Conservation (phyloP, 2,888 invertebrate species). For the Helicoverpa assulta region DNA sequence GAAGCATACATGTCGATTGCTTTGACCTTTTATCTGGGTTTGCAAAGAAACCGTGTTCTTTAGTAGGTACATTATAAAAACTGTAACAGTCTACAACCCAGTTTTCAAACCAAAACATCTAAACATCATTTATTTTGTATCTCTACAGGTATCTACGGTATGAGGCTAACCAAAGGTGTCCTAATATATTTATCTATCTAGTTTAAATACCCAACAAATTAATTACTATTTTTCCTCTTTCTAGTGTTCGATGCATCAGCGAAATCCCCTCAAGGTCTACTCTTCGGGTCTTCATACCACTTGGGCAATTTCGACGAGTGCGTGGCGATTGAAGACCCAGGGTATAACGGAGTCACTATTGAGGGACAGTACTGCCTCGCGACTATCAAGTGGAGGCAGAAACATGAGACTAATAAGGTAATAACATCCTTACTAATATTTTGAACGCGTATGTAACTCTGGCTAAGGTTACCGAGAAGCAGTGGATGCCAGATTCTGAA, state of each 20-base stretch:
- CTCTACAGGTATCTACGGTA: too few species aligned
- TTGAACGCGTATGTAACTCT: too few species aligned
- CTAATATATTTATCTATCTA: neutral
- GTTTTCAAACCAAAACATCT: neutral
- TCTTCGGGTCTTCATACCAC: constrained; percentile 92
- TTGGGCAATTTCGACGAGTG: constrained; percentile 94
- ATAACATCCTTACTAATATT: too few species aligned
- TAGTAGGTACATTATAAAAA: too few species aligned
- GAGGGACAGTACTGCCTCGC: constrained; percentile 92
- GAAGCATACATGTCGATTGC: too few species aligned
- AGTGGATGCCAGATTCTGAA: too few species aligned
- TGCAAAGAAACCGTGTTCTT: too few species aligned
- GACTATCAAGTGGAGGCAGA: constrained; percentile 84
- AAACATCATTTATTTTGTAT: too few species aligned
- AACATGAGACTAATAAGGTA: constrained; percentile 79
- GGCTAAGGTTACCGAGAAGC: too few species aligned
- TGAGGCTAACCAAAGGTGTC: too few species aligned
- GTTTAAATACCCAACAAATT: neutral
- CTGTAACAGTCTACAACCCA: too few species aligned
- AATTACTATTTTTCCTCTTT: constrained; percentile 57
- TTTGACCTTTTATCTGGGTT: too few species aligned
- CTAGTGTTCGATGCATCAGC: constrained; percentile 94
- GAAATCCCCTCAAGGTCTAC: constrained; percentile 92
- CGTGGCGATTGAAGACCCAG: constrained; percentile 83
- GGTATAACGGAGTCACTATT: constrained; percentile 78